A percentile compares a stretch with the other conserved stretches of the same genome.
These are phyloP conservation scores for Burhinus oedicnemus DNA, from an alignment of 2,113 vertebrate genomes.

Conservation along the genomic window DNA sequence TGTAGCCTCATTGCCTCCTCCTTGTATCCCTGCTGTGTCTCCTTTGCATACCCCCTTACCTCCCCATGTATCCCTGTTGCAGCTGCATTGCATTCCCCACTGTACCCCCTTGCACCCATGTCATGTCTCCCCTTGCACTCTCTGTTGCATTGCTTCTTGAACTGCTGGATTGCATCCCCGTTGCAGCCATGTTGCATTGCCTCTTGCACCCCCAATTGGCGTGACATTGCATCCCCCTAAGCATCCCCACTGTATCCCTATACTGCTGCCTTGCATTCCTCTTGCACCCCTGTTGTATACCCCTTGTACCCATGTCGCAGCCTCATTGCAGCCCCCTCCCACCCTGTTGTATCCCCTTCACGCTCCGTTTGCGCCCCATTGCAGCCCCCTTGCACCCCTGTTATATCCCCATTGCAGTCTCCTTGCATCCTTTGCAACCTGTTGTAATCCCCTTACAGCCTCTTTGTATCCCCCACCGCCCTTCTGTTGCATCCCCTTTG, in stretches of 20 bases:
- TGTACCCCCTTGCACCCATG: background rate
- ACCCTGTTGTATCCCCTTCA: background rate
- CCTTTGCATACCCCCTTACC: background rate
- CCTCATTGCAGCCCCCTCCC: background rate
- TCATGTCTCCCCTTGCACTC: background rate
- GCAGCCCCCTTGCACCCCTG: background rate
- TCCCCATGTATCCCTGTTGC: background rate
- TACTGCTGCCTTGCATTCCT: background rate
- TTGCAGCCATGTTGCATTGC: background rate
- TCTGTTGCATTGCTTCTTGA: background rate
- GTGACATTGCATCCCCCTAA: background rate
- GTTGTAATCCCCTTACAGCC: background rate
- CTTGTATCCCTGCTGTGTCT: background rate
- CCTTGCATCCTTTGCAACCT: background rate
- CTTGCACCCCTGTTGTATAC: accelerated
- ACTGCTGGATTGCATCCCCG: background rate
- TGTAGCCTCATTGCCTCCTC: background rate
- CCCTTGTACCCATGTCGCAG: too few relatives aligned
- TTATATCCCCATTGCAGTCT: background rate
- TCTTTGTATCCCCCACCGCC: background rate
- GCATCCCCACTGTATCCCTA: background rate
- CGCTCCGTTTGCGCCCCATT: background rate
- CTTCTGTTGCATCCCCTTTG: background rate
- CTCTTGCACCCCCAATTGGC: too few relatives aligned
- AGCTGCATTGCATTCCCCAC: background rate